phyloP scores from a whole-genome alignment of 2,113 vertebrate genomes.

The Corythoichthys intestinalis region DNA sequence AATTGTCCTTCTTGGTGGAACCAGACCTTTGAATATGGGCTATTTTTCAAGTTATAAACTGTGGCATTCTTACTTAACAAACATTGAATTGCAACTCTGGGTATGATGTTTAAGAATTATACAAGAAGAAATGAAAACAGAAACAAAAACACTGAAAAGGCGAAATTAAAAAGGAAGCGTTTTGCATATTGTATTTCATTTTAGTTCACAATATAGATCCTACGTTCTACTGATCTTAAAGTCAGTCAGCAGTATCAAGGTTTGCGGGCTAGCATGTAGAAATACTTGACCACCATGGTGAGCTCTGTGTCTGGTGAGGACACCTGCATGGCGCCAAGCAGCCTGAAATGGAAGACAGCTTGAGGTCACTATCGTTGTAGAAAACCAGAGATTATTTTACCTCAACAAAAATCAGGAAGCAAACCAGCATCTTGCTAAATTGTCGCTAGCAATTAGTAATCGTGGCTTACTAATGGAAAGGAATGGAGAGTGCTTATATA shows the following conservation, averaged over 20 bases:
- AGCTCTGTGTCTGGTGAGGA: constrained; percentile 50
- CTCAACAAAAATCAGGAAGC: background rate
- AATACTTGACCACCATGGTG: constrained; percentile 49
- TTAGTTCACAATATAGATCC: background rate
- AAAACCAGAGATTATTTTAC: background rate
- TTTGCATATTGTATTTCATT: background rate
- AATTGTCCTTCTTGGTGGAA: background rate
- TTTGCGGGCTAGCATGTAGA: constrained; percentile 53
- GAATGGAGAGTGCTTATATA: too few species aligned
- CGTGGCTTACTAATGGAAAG: too few species aligned
- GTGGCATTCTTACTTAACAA: background rate
- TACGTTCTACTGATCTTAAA: background rate
- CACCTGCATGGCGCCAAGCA: constrained; percentile 49
- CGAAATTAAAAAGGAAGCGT: background rate
- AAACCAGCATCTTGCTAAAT: too few species aligned
- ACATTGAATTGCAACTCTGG: too few species aligned
- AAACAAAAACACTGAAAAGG: background rate
- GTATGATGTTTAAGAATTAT: background rate
- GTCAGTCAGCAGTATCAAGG: constrained; percentile 13
- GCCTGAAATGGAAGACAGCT: constrained; percentile 29
- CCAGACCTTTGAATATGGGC: background rate
- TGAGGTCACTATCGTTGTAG: background rate
- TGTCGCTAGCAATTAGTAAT: too few species aligned
- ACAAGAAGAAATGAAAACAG: background rate
- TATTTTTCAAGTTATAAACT: background rate